Evolutionary conservation across 2,888 invertebrate species (phyloP).

Genomic region (Scotopteryx bipunctaria): DNA sequence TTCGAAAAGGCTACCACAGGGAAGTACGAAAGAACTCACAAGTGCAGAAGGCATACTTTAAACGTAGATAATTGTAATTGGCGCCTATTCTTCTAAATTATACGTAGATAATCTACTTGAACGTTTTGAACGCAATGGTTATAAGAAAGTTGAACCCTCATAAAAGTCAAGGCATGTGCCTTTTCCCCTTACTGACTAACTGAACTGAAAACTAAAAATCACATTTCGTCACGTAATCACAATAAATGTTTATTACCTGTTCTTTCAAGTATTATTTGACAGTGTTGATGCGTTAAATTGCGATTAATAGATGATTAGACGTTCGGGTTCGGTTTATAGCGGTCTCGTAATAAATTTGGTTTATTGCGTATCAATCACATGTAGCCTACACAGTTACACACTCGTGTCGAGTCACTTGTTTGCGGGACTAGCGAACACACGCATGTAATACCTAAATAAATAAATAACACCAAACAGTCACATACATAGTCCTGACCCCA

Average conservation of each 20-base stretch:
- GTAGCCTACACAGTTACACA: slow-evolving; percentile 14
- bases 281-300: slow-evolving; percentile 76
- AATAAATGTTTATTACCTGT: slow-evolving; percentile 71
- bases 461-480: too few species aligned
- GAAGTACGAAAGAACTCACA: slow-evolving; percentile 14
- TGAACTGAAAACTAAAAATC: slow-evolving; percentile 12
- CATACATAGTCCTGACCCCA: too few species aligned
- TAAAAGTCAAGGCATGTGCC: not conserved
- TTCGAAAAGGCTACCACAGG: slow-evolving; percentile 15
- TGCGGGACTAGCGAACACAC: not conserved
- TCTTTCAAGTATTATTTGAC: slow-evolving; percentile 76
- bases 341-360: slow-evolving; percentile 72
- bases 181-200: not conserved
- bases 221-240: slow-evolving; percentile 44
- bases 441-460: too few species aligned
- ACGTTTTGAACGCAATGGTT: too few species aligned
- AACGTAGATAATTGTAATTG: too few species aligned
- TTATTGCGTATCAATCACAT: slow-evolving; percentile 75
- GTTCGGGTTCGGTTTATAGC: slow-evolving; percentile 69
- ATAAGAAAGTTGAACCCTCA: not conserved
- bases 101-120: too few species aligned
- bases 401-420: slow-evolving; percentile 32
- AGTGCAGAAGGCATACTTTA: too few species aligned
- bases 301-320: slow-evolving; percentile 78
- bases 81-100: too few species aligned